phyloP scores from a whole-genome alignment of 2,888 invertebrate species.

The Drosophila cyrtoloma region DNA sequence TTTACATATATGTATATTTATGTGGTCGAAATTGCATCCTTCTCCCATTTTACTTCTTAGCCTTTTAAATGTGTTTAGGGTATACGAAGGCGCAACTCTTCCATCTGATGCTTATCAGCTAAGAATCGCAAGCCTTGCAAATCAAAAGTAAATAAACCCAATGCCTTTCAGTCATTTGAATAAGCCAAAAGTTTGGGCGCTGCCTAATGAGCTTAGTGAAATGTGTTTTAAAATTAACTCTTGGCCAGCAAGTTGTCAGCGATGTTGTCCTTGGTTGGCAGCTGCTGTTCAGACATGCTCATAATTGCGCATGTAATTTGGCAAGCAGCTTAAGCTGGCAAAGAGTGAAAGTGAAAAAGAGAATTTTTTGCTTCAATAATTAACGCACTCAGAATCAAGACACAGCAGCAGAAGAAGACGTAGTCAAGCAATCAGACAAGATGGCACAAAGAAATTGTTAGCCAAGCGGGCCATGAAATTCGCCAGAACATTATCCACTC shows the following conservation, averaged over 20 bases:
- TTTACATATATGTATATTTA: not conserved
- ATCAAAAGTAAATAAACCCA: slow-evolving; percentile 67
- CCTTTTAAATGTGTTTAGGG: not conserved
- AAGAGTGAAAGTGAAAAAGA: slow-evolving; percentile 8
- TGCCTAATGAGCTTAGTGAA: slow-evolving; percentile 69
- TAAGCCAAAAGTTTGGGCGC: slow-evolving; percentile 35
- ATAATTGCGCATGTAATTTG: slow-evolving; percentile 69
- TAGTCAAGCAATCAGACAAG: slow-evolving; percentile 3
- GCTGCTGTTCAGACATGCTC: slow-evolving; percentile 64
- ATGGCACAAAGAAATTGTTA: slow-evolving; percentile 16
- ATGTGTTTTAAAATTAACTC: slow-evolving; percentile 75
- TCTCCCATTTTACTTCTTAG: not conserved
- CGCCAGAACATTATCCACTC: slow-evolving; percentile 19
- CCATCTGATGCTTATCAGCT: not conserved
- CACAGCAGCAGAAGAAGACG: slow-evolving; percentile 1
- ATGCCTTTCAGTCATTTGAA: slow-evolving; percentile 58
- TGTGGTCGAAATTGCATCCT: not conserved
- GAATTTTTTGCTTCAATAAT: slow-evolving; percentile 59
- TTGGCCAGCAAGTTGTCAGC: slow-evolving; percentile 32
- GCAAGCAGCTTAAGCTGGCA: slow-evolving; percentile 43
- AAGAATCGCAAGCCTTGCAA: slow-evolving; percentile 31
- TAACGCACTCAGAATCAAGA: slow-evolving; percentile 56
- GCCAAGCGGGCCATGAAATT: slow-evolving; percentile 31
- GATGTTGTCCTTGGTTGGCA: slow-evolving; percentile 37
- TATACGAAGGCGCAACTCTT: not conserved